Evolutionary conservation across 2,113 vertebrate genomes (phyloP).

Genomic region (Cyanocitta stelleri): DNA sequence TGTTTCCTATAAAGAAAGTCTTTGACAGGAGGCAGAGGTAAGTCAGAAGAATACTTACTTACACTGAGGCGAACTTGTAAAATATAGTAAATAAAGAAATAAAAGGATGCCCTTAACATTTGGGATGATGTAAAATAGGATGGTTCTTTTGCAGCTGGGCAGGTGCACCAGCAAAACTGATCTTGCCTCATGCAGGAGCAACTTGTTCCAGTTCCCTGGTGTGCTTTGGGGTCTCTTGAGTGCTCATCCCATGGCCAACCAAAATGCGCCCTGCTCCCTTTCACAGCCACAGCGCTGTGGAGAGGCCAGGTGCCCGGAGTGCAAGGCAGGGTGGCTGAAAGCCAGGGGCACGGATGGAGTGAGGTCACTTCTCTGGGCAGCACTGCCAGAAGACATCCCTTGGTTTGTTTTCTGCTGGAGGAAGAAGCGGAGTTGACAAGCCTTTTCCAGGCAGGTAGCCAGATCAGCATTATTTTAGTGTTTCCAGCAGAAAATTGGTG

Average conservation of each 20-base stretch:
- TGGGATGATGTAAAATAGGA: background rate
- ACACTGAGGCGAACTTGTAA: background rate
- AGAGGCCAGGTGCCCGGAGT: background rate
- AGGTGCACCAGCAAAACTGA: background rate
- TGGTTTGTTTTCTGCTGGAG: background rate
- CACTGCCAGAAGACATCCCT: background rate
- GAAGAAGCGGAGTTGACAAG: background rate
- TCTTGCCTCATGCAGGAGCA: fast-evolving
- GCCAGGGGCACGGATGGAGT: background rate
- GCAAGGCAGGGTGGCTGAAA: background rate
- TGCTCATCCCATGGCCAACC: fast-evolving
- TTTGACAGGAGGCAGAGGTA: background rate
- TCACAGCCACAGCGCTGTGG: background rate
- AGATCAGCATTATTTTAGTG: constrained; percentile 2
- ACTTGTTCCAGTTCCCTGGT: background rate
- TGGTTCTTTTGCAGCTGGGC: background rate
- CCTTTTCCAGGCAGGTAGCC: constrained; percentile 46
- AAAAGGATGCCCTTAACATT: background rate
- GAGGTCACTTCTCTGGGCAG: constrained; percentile 9
- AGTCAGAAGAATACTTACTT: background rate
- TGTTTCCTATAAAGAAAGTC: background rate
- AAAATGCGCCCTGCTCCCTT: fast-evolving
- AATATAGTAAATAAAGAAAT: background rate
- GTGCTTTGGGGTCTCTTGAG: background rate
- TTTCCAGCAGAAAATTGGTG: background rate